Evolutionary conservation across 2,113 vertebrate species (phyloP).

Genomic region (Cairina moschata): DNA sequence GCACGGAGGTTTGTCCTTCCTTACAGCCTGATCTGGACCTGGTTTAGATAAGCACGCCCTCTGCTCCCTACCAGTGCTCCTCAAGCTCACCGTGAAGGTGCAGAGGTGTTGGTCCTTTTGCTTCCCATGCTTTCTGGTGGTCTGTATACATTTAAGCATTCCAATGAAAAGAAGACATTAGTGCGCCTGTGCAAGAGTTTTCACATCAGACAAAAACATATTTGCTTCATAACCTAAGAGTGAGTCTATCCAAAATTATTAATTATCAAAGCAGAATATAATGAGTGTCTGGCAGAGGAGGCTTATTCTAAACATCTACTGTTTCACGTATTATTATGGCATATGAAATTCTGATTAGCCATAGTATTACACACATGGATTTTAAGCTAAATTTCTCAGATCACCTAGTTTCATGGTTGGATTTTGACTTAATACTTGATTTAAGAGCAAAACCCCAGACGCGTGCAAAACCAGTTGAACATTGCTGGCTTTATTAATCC

Average conservation of each 20-base stretch:
- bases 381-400: conserved; percentile 58
- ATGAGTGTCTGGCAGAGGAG: neutral
- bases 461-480: conserved; percentile 27
- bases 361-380: conserved; percentile 34
- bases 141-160: neutral
- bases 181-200: neutral
- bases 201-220: neutral
- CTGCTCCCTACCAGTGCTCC: neutral
- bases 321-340: conserved; percentile 5
- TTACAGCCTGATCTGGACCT: neutral
- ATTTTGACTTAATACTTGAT: conserved; percentile 54
- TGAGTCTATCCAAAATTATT: conserved; percentile 33
- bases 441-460: conserved; percentile 41
- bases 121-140: neutral
- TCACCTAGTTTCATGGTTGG: conserved; percentile 57
- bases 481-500: conserved; percentile 36
- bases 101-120: neutral
- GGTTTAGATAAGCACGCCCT: neutral
- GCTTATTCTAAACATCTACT: neutral
- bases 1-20: neutral
- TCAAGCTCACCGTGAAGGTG: accelerated
- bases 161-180: neutral
- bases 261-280: neutral
- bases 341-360: conserved; percentile 61
- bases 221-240: neutral